Evolutionary conservation across 2,797 vertebrate species (phyloP).

Genomic region (Lagocephalus sceleratus): DNA sequence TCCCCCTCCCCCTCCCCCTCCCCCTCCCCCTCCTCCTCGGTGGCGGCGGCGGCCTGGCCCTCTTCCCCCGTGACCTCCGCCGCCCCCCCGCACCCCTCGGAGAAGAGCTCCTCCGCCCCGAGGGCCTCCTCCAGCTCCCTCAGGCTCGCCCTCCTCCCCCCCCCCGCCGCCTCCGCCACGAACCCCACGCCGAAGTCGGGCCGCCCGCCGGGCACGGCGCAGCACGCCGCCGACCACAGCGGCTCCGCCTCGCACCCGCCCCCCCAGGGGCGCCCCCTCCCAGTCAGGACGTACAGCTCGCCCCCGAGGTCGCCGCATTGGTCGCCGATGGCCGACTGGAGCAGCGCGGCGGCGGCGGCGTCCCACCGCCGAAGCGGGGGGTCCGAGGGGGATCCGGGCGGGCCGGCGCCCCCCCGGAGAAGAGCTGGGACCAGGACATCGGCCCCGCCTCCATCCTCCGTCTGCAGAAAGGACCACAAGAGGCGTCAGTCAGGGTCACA

Average conservation of each 20-base stretch:
- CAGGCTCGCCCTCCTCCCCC: conserved; percentile 58
- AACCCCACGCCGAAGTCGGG: conserved; percentile 66
- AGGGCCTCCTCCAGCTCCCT: conserved; percentile 69
- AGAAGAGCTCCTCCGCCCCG: conserved; percentile 67
- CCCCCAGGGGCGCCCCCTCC: conserved; percentile 43
- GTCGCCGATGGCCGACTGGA: conserved; percentile 55
- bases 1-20: too few relatives aligned
- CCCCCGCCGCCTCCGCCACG: conserved; percentile 51
- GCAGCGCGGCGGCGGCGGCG: conserved; percentile 54
- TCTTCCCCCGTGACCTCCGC: conserved; percentile 18
- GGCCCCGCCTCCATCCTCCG: conserved; percentile 34
- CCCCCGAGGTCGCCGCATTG: conserved; percentile 60
- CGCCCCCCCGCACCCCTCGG: conserved; percentile 58
- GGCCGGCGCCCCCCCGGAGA: conserved; percentile 37
- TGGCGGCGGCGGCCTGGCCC: conserved; percentile 1
- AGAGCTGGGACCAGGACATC: conserved; percentile 58
- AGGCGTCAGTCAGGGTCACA: too few relatives aligned
- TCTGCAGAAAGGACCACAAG: conserved; percentile 32
- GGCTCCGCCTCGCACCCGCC: conserved; percentile 38
- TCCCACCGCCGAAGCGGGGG: conserved; percentile 67
- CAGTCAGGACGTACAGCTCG: conserved; percentile 72
- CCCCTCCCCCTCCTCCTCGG: not conserved
- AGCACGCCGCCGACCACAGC: conserved; percentile 71
- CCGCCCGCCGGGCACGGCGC: conserved; percentile 44
- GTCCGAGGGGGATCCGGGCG: conserved; percentile 21